Evolutionary conservation across 2,797 vertebrate species (phyloP).

Genomic region (Apogon hyalosoma): DNA sequence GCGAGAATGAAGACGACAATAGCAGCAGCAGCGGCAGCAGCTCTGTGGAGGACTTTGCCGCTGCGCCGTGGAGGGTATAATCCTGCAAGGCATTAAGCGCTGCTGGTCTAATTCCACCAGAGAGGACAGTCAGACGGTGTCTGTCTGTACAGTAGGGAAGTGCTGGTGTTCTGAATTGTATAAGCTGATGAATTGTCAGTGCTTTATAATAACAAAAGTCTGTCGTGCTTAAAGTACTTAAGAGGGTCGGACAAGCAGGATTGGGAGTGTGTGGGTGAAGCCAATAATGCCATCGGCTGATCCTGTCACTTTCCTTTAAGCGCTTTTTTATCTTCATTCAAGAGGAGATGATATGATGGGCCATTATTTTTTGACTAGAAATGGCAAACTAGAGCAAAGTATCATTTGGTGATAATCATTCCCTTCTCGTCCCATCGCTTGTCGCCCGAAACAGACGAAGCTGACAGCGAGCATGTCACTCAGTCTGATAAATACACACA

Average conservation of each 20-base stretch:
- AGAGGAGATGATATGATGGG: slow-evolving; percentile 64
- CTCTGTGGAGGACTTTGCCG: slow-evolving; percentile 48
- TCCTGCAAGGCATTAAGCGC: slow-evolving; percentile 70
- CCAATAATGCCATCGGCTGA: slow-evolving; percentile 55
- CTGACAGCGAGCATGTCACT: slow-evolving; percentile 55
- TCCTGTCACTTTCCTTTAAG: slow-evolving; percentile 75
- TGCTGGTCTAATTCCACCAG: slow-evolving; percentile 68
- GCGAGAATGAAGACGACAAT: slow-evolving; percentile 32
- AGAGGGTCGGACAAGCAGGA: slow-evolving; percentile 58
- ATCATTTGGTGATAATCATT: slow-evolving; percentile 80
- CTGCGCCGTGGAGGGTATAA: slow-evolving; percentile 50
- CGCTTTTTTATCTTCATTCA: slow-evolving; percentile 77
- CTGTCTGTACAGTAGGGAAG: slow-evolving; percentile 77
- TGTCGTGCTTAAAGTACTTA: slow-evolving; percentile 75
- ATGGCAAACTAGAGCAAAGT: slow-evolving; percentile 83
- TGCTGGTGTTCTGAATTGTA: slow-evolving; percentile 85
- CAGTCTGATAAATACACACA: slow-evolving; percentile 76
- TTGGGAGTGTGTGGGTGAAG: slow-evolving; percentile 40
- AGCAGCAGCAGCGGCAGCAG: slow-evolving; percentile 18
- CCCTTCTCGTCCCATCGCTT: slow-evolving; percentile 74
- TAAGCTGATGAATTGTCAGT: slow-evolving; percentile 79
- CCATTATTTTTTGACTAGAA: slow-evolving; percentile 85
- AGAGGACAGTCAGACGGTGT: slow-evolving; percentile 72
- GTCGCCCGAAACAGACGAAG: slow-evolving; percentile 35
- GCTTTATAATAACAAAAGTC: slow-evolving; percentile 76